Conservation (phyloP, 1,140 invertebrate genomes). For the Littorina saxatilis region DNA sequence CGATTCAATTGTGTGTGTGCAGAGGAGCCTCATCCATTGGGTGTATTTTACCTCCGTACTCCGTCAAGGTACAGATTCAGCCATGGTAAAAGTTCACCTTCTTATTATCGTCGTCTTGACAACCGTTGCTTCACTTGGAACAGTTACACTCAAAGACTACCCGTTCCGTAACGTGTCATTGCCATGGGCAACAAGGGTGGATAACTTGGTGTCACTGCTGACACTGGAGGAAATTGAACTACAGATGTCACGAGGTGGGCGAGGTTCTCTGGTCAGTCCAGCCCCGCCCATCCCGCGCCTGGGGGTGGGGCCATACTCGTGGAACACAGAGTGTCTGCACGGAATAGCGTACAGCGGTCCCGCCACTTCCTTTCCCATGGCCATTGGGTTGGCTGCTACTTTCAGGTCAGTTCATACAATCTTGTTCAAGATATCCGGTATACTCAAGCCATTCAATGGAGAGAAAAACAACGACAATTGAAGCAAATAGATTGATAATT, state of each 20-base stretch:
- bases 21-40: too few relatives aligned
- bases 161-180: slow-evolving; percentile 68
- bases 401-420: slow-evolving; percentile 66
- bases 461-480: too few relatives aligned
- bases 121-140: too few relatives aligned
- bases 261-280: slow-evolving; percentile 61
- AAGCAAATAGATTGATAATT: too few relatives aligned
- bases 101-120: too few relatives aligned
- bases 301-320: slow-evolving; percentile 69
- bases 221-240: slow-evolving; percentile 65
- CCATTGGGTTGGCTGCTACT: slow-evolving; percentile 70
- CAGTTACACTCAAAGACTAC: not conserved
- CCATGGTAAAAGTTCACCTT: too few relatives aligned
- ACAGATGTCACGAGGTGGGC: slow-evolving; percentile 70
- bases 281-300: slow-evolving; percentile 70
- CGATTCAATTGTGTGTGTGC: too few relatives aligned
- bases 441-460: too few relatives aligned
- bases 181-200: slow-evolving; percentile 67
- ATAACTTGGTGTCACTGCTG: slow-evolving; percentile 68
- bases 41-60: too few relatives aligned
- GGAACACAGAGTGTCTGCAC: slow-evolving; percentile 72
- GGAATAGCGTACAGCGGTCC: slow-evolving; percentile 62
- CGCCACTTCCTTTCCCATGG: slow-evolving; percentile 72
- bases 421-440: too few relatives aligned
- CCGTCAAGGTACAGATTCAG: too few relatives aligned